Base-by-base conservation (phyloP, 2,113 vertebrate genomes). In the Numenius arquata region DNA sequence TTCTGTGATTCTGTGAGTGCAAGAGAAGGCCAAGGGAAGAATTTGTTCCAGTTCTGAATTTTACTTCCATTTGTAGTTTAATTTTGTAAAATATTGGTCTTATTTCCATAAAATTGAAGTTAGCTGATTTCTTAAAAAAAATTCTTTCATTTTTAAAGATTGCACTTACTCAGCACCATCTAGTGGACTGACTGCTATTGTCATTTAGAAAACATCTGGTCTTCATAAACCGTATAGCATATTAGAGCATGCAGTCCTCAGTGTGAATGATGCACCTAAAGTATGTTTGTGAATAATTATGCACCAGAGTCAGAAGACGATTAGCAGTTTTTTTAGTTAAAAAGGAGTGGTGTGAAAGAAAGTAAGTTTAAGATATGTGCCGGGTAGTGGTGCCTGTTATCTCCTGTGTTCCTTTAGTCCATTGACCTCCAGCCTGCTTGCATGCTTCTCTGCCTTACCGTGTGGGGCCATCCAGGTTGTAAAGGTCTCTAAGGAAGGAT, bases 151-250 rank as follows among this genome's bases (percentile, higher is more conserved):
- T 90, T 86, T n/a, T n/a, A 41, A 74, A 65, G 43, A 63, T 88
- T 93, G 90, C 67, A 88, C 95, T 95, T 96, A 50, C 68, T 95
- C 88, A 97, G 97, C 98, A 96, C 98, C 98, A 98, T 96, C 98
- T 98, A 97, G 97, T 97, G 98, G 98, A 85, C 52, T 9, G 32
- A 93, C 76, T 43, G 4, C 56, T 84, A 2, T 55, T 80, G 85
- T 52, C 21, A 22, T 18, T 38, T 75, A 77, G 73, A 66, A 93
- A 85, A 41, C 21, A 92, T 61, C 23, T 48, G 56, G 15, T 68
- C 68, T 83, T 53, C 0, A 0, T 55, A 77, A 56, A 26, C 8
- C 38, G 0, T 20, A 19, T 5, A 47, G 45, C 38, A 62, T 15
- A 58, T 36, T 9, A n/a, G 43, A 90, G 19, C 16, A 18, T 26